These are phyloP conservation scores for Labrus mixtus DNA, from an alignment of 2,113 vertebrate species.

Conservation along the genomic window DNA sequence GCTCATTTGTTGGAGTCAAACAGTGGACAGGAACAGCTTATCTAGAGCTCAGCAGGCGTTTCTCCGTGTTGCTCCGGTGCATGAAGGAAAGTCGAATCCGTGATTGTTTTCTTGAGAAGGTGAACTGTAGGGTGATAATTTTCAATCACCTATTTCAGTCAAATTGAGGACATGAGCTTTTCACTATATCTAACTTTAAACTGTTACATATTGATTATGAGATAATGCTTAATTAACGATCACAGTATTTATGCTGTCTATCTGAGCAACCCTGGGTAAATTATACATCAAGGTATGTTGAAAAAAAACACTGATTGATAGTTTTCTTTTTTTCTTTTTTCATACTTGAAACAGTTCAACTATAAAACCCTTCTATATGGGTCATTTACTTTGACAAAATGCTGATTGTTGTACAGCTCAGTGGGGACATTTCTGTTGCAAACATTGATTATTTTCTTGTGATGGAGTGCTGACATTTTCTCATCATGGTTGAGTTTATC, in stretches of 20 bases:
- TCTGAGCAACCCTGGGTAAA: not conserved
- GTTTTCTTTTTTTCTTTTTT: not conserved
- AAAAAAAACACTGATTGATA: not conserved
- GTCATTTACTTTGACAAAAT: constrained; percentile 29
- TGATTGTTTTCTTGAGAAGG: not conserved
- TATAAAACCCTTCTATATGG: not conserved
- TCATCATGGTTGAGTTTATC: constrained; percentile 27
- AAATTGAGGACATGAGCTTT: not conserved
- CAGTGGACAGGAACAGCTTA: constrained; percentile 6
- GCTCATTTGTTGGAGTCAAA: constrained; percentile 33
- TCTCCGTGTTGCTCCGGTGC: not conserved
- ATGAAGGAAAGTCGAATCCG: constrained; percentile 3
- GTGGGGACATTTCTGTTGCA: constrained; percentile 23
- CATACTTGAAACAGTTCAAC: constrained; percentile 3
- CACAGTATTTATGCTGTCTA: not conserved
- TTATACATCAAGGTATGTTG: not conserved
- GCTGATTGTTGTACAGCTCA: constrained; percentile 27
- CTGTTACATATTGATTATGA: not conserved
- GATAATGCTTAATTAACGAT: not conserved
- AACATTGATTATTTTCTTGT: constrained; percentile 44
- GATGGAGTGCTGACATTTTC: constrained; percentile 34
- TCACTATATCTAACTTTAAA: not conserved
- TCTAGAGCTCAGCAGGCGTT: constrained; percentile 2
- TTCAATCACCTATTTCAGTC: not conserved
- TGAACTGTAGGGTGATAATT: not conserved